Conservation (phyloP, 1,140 invertebrate species). For the Telenomus remus region DNA sequence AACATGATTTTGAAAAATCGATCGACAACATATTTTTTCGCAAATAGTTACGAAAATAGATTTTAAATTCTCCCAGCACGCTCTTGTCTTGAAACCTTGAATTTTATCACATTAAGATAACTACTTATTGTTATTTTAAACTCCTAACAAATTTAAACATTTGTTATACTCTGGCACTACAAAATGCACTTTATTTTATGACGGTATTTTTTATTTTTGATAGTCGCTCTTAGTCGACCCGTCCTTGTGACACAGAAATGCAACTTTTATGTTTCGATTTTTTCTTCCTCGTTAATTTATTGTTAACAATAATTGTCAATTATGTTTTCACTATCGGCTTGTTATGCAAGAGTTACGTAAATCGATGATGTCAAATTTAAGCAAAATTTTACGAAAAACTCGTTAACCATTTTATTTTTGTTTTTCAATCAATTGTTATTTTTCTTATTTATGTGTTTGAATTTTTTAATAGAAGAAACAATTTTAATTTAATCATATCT, state of each 20-base stretch:
- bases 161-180: background rate
- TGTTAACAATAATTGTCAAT: slow-evolving; percentile 19
- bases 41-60: slow-evolving; percentile 1
- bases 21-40: background rate
- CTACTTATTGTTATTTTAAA: slow-evolving; percentile 1
- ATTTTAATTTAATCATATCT: too few species aligned
- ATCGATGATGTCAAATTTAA: background rate
- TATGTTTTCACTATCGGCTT: slow-evolving; percentile 13
- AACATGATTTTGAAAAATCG: background rate
- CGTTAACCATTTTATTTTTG: background rate
- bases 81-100: background rate
- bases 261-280: background rate
- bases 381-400: background rate
- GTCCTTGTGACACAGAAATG: too few species aligned
- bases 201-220: background rate
- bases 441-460: too few species aligned
- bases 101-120: background rate
- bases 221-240: background rate
- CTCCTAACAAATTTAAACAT: background rate
- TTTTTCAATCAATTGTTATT: background rate
- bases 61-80: background rate
- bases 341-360: slow-evolving; percentile 14
- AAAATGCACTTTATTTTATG: background rate
- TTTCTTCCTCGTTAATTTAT: slow-evolving; percentile 32
- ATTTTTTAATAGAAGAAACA: too few species aligned